Evolutionary conservation across 1,140 invertebrate species (phyloP).

Genomic region (Asobara japonica): DNA sequence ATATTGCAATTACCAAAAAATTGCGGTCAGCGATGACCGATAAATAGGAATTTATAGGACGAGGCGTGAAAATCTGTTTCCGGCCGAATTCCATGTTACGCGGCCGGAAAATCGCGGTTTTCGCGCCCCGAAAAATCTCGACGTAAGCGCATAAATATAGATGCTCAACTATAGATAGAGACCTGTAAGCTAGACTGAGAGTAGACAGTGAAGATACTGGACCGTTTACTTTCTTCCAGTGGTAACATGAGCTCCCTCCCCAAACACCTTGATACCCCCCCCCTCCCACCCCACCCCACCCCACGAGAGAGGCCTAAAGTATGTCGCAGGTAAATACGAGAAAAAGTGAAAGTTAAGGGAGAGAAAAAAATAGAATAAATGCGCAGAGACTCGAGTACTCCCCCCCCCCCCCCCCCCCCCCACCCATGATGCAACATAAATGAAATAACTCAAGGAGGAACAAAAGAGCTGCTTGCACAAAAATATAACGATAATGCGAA

Average conservation of each 20-base stretch:
- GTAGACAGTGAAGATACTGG: background rate
- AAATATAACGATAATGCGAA: background rate
- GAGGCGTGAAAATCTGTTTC: no score
- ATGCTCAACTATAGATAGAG: background rate
- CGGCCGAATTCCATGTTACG: no score
- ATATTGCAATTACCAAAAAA: no score
- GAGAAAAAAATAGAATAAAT: background rate
- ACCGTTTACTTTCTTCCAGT: background rate
- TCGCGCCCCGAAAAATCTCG: no score
- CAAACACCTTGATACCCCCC: no score
- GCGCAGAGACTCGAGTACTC: background rate
- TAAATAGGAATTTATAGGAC: no score
- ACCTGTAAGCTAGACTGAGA: constrained; percentile 1
- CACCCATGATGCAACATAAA: background rate
- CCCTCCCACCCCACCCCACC: background rate
- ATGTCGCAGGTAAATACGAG: background rate
- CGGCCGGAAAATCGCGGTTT: no score
- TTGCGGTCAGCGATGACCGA: no score
- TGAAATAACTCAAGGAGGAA: background rate
- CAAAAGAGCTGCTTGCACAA: background rate
- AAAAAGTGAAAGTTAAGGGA: constrained; percentile 8
- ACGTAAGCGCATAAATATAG: background rate
- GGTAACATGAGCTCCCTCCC: background rate
- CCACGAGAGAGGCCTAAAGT: background rate
- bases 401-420: no score